Conservation (phyloP, 2,888 invertebrate genomes). For the Holacanthella duospinosa region DNA sequence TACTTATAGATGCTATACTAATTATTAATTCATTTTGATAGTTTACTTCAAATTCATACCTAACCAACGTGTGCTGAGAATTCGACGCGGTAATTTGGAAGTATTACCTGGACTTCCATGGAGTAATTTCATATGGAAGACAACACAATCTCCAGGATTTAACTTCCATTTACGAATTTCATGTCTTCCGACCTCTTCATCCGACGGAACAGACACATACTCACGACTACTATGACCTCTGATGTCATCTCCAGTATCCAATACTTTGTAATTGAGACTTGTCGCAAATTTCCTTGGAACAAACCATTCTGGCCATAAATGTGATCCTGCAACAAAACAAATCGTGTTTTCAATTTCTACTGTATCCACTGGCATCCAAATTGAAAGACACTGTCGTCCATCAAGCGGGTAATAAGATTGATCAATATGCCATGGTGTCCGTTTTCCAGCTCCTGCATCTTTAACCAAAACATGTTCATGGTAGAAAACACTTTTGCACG, state of each 20-base stretch:
- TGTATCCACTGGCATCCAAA: conserved; percentile 40
- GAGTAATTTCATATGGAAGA: conserved; percentile 3
- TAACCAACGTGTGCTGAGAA: conserved; percentile 6
- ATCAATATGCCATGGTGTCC: conserved; percentile 40
- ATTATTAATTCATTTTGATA: not conserved
- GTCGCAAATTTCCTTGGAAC: conserved; percentile 39
- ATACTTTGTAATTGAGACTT: conserved; percentile 28
- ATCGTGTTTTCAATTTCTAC: conserved; percentile 36
- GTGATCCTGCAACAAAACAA: conserved; percentile 39
- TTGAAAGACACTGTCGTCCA: conserved; percentile 38
- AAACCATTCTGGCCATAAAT: conserved; percentile 38
- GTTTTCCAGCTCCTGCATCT: conserved; percentile 38
- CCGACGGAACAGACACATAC: not conserved
- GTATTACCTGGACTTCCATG: conserved; percentile 4
- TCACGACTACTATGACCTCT: too few species aligned
- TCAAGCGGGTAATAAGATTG: conserved; percentile 40
- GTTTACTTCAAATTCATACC: not conserved
- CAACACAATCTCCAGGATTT: conserved; percentile 4
- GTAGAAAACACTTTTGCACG: conserved; percentile 35
- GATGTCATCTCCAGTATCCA: not conserved
- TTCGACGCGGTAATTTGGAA: not conserved
- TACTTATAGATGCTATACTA: not conserved
- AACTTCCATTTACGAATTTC: not conserved
- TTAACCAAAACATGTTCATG: conserved; percentile 40
- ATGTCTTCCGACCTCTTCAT: not conserved